Evolutionary conservation across 2,888 invertebrate species (phyloP).

Genomic region (Boloria selene): DNA sequence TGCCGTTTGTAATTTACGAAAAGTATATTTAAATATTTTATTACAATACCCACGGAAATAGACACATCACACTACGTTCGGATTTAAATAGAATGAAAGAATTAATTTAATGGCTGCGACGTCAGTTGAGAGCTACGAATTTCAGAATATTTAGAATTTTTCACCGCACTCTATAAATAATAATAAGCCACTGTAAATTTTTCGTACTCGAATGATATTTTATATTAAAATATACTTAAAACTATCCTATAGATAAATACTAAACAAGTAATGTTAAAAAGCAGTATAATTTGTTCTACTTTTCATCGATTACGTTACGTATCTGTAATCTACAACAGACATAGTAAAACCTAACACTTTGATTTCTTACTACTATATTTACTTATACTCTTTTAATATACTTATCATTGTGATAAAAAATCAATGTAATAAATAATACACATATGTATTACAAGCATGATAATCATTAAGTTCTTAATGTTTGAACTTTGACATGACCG

Average conservation of each 20-base stretch:
- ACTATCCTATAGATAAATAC: no score
- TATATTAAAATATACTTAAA: no score
- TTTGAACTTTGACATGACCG: conserved; percentile 39
- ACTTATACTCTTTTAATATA: not conserved
- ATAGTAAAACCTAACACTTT: no score
- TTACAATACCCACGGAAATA: conserved; percentile 6
- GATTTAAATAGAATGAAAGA: conserved; percentile 18
- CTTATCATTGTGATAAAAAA: conserved; percentile 1
- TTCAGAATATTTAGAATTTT: not conserved
- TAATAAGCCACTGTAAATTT: no score
- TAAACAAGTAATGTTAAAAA: no score
- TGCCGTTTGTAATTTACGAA: conserved; percentile 4
- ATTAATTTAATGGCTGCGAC: conserved; percentile 13
- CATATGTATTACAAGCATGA: conserved; percentile 11
- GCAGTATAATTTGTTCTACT: no score
- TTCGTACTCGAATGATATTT: no score
- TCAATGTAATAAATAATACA: not conserved
- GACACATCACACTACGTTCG: not conserved
- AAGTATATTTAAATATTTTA: conserved; percentile 8
- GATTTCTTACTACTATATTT: not conserved
- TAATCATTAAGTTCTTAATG: conserved; percentile 29
- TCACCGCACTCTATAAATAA: no score
- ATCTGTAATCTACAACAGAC: no score
- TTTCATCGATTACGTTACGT: no score
- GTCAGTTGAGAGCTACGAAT: not conserved